These are phyloP conservation scores for Alviniconcha marisindica DNA, from an alignment of 1,140 invertebrate genomes.

Conservation along the genomic window DNA sequence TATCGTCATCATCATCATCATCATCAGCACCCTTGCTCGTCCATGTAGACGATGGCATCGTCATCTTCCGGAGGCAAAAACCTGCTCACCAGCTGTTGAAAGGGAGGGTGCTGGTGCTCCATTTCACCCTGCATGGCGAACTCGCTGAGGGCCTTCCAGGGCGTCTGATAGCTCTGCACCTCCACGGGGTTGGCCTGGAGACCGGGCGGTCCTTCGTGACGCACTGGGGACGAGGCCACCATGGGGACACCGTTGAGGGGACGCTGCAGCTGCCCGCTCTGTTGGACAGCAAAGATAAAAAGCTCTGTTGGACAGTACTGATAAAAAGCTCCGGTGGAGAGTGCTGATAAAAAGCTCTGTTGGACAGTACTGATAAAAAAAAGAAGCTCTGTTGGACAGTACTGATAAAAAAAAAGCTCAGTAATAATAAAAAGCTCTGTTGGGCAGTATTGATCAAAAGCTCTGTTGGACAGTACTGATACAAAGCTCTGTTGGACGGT, in stretches of 20 bases:
- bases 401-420: neutral
- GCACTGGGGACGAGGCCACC: conserved; percentile 95
- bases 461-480: too few relatives aligned
- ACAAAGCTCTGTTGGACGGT: too few relatives aligned
- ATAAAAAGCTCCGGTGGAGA: too few relatives aligned
- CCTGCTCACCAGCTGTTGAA: conserved; percentile 93
- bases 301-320: too few relatives aligned
- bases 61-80: conserved; percentile 51
- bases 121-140: conserved; percentile 96
- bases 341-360: too few relatives aligned
- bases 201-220: conserved; percentile 83
- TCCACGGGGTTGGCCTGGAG: conserved; percentile 80
- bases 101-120: conserved; percentile 89
- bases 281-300: neutral
- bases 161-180: conserved; percentile 96
- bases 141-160: conserved; percentile 95
- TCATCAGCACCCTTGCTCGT: conserved; percentile 47
- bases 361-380: neutral
- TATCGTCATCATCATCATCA: conserved; percentile 2
- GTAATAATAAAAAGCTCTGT: too few relatives aligned
- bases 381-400: too few relatives aligned
- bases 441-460: too few relatives aligned
- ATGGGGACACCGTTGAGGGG: conserved; percentile 93
- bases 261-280: conserved; percentile 85
- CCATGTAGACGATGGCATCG: conserved; percentile 57